phyloP scores from a whole-genome alignment of 1,140 invertebrate species.

The Hestina assimilis region DNA sequence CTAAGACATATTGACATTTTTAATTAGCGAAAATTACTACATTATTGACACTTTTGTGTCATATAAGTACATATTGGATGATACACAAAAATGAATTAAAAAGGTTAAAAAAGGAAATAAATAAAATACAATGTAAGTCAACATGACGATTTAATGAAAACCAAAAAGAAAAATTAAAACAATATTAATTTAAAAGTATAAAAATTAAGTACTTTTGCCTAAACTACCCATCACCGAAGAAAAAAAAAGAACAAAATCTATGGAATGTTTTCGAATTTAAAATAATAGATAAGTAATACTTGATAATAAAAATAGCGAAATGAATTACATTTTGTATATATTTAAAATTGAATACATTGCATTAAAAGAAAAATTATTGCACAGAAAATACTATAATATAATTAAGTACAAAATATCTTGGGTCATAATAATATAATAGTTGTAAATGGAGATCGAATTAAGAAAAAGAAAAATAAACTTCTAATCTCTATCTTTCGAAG shows the following conservation, averaged over 20 bases:
- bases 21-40: slow-evolving; percentile 37
- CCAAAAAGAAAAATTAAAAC: slow-evolving; percentile 61
- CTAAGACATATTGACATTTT: slow-evolving; percentile 57
- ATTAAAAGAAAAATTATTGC: slow-evolving; percentile 36
- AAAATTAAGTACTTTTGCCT: slow-evolving; percentile 50
- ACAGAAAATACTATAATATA: slow-evolving; percentile 21
- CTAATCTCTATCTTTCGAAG: slow-evolving; percentile 11
- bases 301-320: neutral
- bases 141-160: slow-evolving; percentile 74
- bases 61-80: neutral
- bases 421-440: slow-evolving; percentile 5
- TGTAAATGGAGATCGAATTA: slow-evolving; percentile 29
- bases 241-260: slow-evolving; percentile 14
- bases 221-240: slow-evolving; percentile 56
- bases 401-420: slow-evolving; percentile 32
- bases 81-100: neutral
- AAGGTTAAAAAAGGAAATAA: slow-evolving; percentile 29
- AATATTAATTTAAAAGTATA: slow-evolving; percentile 45
- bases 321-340: slow-evolving; percentile 2
- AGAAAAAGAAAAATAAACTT: slow-evolving; percentile 25
- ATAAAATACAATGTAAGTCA: slow-evolving; percentile 57
- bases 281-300: neutral
- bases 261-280: slow-evolving; percentile 25
- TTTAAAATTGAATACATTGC: neutral
- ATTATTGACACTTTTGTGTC: neutral